These are phyloP conservation scores for Brevimyrus niger DNA, from an alignment of 2,113 vertebrate genomes.

Conservation along the genomic window DNA sequence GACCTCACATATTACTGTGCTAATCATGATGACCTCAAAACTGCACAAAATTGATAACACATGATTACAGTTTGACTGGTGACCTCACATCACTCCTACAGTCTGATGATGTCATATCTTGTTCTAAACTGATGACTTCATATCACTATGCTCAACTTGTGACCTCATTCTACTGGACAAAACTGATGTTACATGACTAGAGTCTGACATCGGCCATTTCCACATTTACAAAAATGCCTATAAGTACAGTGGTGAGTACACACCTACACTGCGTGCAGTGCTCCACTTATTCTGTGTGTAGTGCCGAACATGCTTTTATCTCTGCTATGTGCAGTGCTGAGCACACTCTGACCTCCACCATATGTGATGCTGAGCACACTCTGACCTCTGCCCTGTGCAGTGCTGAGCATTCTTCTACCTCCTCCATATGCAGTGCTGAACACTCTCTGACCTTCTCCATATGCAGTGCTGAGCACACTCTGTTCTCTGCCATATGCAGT, in stretches of 20 bases:
- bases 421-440: not conserved
- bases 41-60: not conserved
- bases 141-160: not conserved
- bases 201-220: not conserved
- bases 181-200: not conserved
- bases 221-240: not conserved
- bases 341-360: not conserved
- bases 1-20: not conserved
- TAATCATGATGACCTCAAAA: not conserved
- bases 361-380: not conserved
- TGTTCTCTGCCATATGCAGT: not conserved
- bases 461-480: not conserved
- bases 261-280: too few species aligned
- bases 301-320: not conserved
- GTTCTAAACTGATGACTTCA: not conserved
- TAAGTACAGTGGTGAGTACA: not conserved
- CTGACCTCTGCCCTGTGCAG: not conserved
- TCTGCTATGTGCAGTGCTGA: not conserved
- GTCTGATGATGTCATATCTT: not conserved
- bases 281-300: not conserved
- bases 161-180: not conserved
- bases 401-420: not conserved
- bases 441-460: not conserved
- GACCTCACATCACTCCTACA: not conserved
- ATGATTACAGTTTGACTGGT: not conserved